phyloP scores from a whole-genome alignment of 2,797 vertebrate species.

The Tangara arthus region DNA sequence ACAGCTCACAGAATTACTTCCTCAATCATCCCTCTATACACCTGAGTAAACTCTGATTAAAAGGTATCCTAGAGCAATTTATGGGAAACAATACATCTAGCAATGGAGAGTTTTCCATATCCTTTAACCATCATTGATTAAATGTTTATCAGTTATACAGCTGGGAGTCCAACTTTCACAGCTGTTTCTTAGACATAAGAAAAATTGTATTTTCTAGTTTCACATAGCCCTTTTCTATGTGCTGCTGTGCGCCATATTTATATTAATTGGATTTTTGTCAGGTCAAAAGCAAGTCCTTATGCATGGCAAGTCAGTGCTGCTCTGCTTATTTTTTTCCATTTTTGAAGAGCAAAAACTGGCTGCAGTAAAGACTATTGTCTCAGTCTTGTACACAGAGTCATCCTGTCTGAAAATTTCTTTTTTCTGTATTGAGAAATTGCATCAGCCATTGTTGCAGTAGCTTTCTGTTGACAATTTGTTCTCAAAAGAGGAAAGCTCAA shows the following conservation, averaged over 20 bases:
- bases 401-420: neutral
- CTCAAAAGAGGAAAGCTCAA: neutral
- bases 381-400: neutral
- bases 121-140: neutral
- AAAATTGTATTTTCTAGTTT: neutral
- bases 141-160: neutral
- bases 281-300: neutral
- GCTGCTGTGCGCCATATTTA: neutral
- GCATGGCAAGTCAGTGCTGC: neutral
- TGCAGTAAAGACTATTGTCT: accelerated
- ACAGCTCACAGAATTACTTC: neutral
- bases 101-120: neutral
- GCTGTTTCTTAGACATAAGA: neutral
- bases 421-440: neutral
- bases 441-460: neutral
- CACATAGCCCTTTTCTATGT: neutral
- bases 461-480: neutral
- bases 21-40: neutral
- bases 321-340: neutral
- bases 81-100: neutral
- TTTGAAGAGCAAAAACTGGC: neutral
- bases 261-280: neutral
- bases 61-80: neutral
- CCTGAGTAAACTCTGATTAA: neutral
- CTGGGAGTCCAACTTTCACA: neutral